Evolutionary conservation across 2,888 invertebrate genomes (phyloP).

Genomic region (Papilio elwesi): DNA sequence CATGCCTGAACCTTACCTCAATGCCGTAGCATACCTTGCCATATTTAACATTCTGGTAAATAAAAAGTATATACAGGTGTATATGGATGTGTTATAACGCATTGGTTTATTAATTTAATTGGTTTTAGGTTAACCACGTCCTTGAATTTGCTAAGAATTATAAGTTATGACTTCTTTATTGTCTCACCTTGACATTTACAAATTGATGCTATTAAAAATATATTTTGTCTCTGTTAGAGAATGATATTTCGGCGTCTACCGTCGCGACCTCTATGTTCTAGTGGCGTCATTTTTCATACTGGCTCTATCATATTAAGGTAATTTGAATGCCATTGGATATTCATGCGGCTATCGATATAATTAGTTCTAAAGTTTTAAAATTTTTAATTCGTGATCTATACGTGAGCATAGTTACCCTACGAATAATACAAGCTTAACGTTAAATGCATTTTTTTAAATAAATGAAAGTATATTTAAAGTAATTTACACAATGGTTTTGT

Average conservation of each 20-base stretch:
- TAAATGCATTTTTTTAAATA: too few relatives aligned
- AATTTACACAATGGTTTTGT: too few relatives aligned
- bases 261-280: background rate
- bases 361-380: too few relatives aligned
- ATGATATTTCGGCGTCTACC: background rate
- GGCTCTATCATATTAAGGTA: too few relatives aligned
- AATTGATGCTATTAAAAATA: background rate
- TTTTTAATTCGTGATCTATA: too few relatives aligned
- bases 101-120: background rate
- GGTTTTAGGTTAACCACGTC: background rate
- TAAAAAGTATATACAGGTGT: background rate
- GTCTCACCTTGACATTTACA: conserved; percentile 5
- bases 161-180: background rate
- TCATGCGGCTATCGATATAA: too few relatives aligned
- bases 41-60: background rate
- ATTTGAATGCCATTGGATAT: too few relatives aligned
- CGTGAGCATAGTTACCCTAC: too few relatives aligned
- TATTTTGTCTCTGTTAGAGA: background rate
- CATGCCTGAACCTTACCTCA: too few relatives aligned
- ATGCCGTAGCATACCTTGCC: too few relatives aligned
- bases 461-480: too few relatives aligned
- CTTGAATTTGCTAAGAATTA: conserved; percentile 5
- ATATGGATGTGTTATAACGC: background rate
- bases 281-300: conserved; percentile 8
- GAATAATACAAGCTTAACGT: too few relatives aligned